A percentile compares a stretch with the other conserved stretches of the same genome.
Conservation (phyloP, 2,113 vertebrate genomes). For the human (Homo sapiens) region GRCh38 chr9:127173001-127173500, state of each 20-base stretch:
- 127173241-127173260: not conserved
- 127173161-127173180: not conserved
- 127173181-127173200: not conserved
- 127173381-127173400: rapidly evolving
- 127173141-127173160: not conserved
- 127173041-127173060: not conserved
- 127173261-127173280: not conserved
- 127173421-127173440: not conserved
- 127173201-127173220: not conserved
- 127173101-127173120: not conserved
- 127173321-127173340: not conserved
- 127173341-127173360: not conserved
- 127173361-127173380: not conserved
- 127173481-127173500: not conserved
- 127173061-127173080: not conserved
- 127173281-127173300: not conserved
- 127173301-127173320: not conserved
- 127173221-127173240: not conserved
- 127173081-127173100: not conserved
- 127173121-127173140: not conserved
- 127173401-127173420: not conserved
- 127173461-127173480: not conserved
- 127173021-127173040: not conserved
- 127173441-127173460: not conserved
- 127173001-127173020: not conserved